Percentiles rank a stretch among this genome's conserved stretches.
Conservation (phyloP, 2,888 invertebrate species). For the Trissoscelio sp. region DNA sequence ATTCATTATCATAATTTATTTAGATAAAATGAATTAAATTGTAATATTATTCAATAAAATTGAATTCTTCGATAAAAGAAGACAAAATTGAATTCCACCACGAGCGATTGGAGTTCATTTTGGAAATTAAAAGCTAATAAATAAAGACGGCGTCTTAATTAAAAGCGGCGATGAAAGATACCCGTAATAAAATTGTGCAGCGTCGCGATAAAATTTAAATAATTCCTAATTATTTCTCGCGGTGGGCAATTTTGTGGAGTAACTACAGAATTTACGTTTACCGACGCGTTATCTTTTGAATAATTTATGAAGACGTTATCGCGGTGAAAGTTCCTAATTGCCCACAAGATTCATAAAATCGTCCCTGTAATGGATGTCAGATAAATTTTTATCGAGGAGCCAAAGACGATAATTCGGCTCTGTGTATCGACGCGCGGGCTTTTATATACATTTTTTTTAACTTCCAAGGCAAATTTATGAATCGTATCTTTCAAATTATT, state of each 20-base stretch:
- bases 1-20: no score
- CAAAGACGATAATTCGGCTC: conserved; percentile 25
- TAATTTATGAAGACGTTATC: conserved; percentile 65
- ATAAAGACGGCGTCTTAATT: conserved; percentile 44
- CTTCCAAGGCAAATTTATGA: conserved; percentile 1
- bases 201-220: conserved; percentile 61
- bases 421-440: not conserved
- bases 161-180: conserved; percentile 60
- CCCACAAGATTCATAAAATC: conserved; percentile 55
- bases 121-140: conserved; percentile 42
- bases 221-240: conserved; percentile 62
- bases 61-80: no score
- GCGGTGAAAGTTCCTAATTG: conserved; percentile 64
- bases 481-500: conserved; percentile 18
- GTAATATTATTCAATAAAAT: no score
- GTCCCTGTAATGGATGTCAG: conserved; percentile 38
- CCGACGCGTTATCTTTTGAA: conserved; percentile 57
- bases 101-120: conserved; percentile 1
- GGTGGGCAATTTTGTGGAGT: conserved; percentile 46
- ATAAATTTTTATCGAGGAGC: conserved; percentile 51
- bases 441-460: not conserved
- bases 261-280: conserved; percentile 44
- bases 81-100: not conserved
- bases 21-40: no score
- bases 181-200: conserved; percentile 49